A percentile compares a stretch with the other conserved stretches of the same genome.
These are phyloP conservation scores for Steatornis caripensis DNA, from an alignment of 2,113 vertebrate genomes.

Conservation along the genomic window DNA sequence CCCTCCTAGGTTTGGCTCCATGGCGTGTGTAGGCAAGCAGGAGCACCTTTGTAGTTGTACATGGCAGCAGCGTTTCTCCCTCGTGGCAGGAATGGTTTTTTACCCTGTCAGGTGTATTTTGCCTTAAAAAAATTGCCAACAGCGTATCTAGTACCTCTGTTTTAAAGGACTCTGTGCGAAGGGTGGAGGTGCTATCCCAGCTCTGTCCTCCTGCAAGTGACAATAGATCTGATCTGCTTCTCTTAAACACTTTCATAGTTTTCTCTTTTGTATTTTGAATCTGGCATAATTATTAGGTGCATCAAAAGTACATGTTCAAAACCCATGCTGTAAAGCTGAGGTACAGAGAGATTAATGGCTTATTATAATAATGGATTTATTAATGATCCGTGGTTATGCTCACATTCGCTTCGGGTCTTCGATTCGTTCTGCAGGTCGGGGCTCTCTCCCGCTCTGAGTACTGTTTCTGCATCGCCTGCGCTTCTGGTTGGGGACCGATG, in stretches of 20 bases:
- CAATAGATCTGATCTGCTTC: neutral
- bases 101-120: neutral
- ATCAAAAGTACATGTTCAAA: neutral
- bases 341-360: neutral
- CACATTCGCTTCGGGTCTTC: neutral
- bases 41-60: neutral
- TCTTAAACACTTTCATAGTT: neutral
- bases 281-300: neutral
- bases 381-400: neutral
- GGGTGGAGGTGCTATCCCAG: neutral
- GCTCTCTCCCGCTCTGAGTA: neutral
- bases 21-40: accelerated
- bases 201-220: neutral
- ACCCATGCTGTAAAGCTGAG: neutral
- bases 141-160: neutral
- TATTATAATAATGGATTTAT: neutral
- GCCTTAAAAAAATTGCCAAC: neutral
- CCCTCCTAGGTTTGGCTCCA: neutral
- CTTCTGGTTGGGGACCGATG: neutral
- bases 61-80: neutral
- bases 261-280: neutral
- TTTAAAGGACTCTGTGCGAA: neutral
- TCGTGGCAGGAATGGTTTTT: neutral
- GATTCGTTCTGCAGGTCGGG: neutral
- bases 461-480: neutral